Base-by-base conservation (phyloP, 2,888 invertebrate species). In the Siphlonurus alternatus region DNA sequence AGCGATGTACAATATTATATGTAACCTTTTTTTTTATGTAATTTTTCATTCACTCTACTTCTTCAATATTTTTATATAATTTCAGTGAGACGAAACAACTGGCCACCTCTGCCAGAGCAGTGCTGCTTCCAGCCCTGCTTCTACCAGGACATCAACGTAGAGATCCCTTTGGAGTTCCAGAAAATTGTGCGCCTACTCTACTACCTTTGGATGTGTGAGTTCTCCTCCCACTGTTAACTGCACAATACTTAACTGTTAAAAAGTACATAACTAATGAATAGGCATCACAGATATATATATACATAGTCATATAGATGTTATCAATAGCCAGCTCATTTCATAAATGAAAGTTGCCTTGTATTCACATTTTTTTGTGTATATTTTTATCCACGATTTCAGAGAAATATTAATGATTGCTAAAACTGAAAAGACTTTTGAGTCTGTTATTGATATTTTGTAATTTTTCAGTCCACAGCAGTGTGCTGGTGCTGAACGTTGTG, bases 61-160 rank as follows among this genome's bases (percentile, higher is more conserved):
- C n/a, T n/a, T 61, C 24, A 38, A 19, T 20, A 38, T 2, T 24
- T 66, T 65, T 51, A 60, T 67, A 65, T 68, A 61, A 68, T 75
- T 75, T 64, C 72, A 81, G 83, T 79, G 65, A 78, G 93, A 69
- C 82, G 89, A 70, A 97, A 99, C 76, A 99, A 99, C 78, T 99
- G 97, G 96, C 99, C 99, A 1, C 99, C 99, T 0, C 76, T 99
- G 68, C 98, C 99, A 1, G 86, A 88, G 63, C 88, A 88, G 72
- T 92, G 91, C 71, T 95, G 93, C 66, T 83, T 97, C 67, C 93
- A 96, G 74, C 98, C 99, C 0, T 99, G 99, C 76, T 99, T 99
- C 79, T 98, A 98, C 77, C 98, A 99, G 81, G 98, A 99, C 76
- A 96, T 99, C 71, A 93, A 93, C 75, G 91, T 99, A 61, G 99